These are phyloP conservation scores for Griposia aprilina DNA, from an alignment of 2,888 invertebrate species.

Conservation along the genomic window DNA sequence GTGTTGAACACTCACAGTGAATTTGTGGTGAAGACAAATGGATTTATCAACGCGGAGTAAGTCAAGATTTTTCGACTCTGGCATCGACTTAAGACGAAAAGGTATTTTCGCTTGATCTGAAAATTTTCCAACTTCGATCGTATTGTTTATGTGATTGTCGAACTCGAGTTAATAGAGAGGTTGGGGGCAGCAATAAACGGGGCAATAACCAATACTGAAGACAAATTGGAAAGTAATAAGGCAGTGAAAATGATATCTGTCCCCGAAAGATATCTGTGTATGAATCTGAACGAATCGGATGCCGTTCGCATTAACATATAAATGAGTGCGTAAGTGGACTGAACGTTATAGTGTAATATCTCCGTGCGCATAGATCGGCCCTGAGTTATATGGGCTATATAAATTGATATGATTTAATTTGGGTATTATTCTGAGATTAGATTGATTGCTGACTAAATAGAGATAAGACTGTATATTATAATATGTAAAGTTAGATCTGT, in stretches of 20 bases:
- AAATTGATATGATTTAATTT: conserved; percentile 76
- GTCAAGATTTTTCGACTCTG: conserved; percentile 91
- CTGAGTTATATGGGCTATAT: conserved; percentile 78
- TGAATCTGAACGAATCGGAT: conserved; percentile 86
- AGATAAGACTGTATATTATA: conserved; percentile 59
- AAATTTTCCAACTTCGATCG: conserved; percentile 57
- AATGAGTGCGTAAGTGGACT: conserved; percentile 90
- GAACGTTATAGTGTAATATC: conserved; percentile 81
- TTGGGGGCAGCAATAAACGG: conserved; percentile 81
- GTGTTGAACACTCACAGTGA: conserved; percentile 62
- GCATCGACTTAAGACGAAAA: conserved; percentile 89
- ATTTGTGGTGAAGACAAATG: conserved; percentile 79
- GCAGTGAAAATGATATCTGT: conserved; percentile 90
- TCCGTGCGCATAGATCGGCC: conserved; percentile 76
- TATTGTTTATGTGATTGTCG: conserved; percentile 62
- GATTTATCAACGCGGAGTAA: conserved; percentile 89
- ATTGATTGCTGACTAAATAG: conserved; percentile 69
- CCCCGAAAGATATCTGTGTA: conserved; percentile 86
- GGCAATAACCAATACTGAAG: conserved; percentile 88
- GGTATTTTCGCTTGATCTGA: conserved; percentile 79
- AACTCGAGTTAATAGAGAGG: conserved; percentile 76
- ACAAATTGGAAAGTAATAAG: conserved; percentile 91
- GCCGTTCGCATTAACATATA: conserved; percentile 89
- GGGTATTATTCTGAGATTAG: conserved; percentile 69
- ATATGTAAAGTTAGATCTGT: conserved; percentile 50